Evolutionary conservation across 92 coral and sea anemone genomes (phyloP), one percentile per base, ranked within the genome.

Genomic region (Palythoa grandiflora): DNA sequence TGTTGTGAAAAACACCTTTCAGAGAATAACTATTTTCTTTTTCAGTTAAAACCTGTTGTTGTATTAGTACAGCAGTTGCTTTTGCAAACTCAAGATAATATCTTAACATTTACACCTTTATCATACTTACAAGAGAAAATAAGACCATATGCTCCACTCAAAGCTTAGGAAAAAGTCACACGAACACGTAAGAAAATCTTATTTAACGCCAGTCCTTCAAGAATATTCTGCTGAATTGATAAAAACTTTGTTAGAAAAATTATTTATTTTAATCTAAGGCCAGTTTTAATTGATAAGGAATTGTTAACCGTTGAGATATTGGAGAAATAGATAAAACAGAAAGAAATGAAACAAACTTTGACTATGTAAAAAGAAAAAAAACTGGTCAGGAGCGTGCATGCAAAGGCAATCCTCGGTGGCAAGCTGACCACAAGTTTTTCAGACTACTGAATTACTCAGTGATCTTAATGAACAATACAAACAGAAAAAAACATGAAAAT

Each of bases 41-140:
- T 44, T 73, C 28, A 9, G 55, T 14, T 9, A 48, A 53, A 77
- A 53, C 47, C 63, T 6, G 15, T 40, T 77, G 83, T 77, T 54
- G 15, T 54, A 3, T 54, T 36, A 52, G 36, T 28, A 54, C 40
- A 37, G 20, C 14, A 77, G 37, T 50, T 77, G 38, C 6, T 55
- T 36, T 21, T 35, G 80, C 10, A 76, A 35, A 9, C 2, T 10
- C 16, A 77, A 77, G 83, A 77, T 77, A 77, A 20, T 77, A 77
- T 77, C 66, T 52, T 52, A 37, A 77, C 48, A 9, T 35, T 57
- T 77, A 20, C 68, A 36, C 38, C 20, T 17, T 52, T 36, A 12
- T 14, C 19, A 59, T 35, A 73, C 53, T 77, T 15, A 28, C 28
- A 35, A 77, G 37, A 47, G 61, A 36, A 53, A 40, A 77, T 7